phyloP scores from a whole-genome alignment of 1,140 invertebrate genomes.

The Andrena cerasifolii region DNA sequence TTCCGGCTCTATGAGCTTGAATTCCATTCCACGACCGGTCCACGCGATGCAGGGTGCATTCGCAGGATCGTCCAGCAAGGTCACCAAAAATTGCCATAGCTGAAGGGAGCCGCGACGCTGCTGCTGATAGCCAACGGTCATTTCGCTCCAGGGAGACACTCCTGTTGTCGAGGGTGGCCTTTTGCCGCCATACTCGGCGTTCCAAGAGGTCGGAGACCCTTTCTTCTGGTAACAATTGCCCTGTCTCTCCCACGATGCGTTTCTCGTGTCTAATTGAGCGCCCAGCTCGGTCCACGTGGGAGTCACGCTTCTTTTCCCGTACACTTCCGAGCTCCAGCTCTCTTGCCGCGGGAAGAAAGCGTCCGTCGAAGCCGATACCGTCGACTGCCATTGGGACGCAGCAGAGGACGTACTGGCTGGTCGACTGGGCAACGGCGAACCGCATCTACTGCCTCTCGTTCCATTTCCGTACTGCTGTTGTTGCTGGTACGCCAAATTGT shows the following conservation, averaged over 20 bases:
- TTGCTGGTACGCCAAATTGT: constrained; percentile 67
- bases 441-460: constrained; percentile 55
- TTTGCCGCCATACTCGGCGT: constrained; percentile 68
- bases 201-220: constrained; percentile 73
- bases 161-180: constrained; percentile 66
- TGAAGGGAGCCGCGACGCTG: constrained; percentile 92
- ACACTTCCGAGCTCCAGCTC: constrained; percentile 64
- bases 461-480: constrained; percentile 69
- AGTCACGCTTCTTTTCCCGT: constrained; percentile 70
- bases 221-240: constrained; percentile 71
- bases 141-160: constrained; percentile 72
- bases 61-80: constrained; percentile 92
- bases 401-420: constrained; percentile 70
- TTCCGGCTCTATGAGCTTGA: constrained; percentile 97
- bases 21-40: constrained; percentile 97
- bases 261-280: constrained; percentile 71
- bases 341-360: constrained; percentile 68
- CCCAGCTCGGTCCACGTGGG: constrained; percentile 77
- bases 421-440: constrained; percentile 68
- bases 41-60: constrained; percentile 96
- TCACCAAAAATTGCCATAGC: constrained; percentile 96
- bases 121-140: constrained; percentile 72
- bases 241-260: constrained; percentile 74
- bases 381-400: constrained; percentile 73
- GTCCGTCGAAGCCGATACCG: constrained; percentile 52